phyloP scores from a whole-genome alignment of 2,888 invertebrate genomes.

The Timema podura region DNA sequence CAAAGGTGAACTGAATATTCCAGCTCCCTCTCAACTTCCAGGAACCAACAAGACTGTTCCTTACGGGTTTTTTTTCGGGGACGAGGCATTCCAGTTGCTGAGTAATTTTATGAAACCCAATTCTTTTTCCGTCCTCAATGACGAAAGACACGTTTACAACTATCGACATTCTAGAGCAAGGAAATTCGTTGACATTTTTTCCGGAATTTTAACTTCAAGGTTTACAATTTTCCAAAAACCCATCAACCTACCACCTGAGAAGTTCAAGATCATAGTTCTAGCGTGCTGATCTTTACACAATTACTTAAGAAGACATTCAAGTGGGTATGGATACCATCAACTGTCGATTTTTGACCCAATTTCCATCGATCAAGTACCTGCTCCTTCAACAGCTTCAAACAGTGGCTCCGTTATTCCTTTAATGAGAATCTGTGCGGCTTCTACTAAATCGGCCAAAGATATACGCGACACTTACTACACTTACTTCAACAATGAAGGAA shows the following conservation, averaged over 20 bases:
- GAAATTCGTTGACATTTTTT: constrained; percentile 17
- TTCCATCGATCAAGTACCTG: too few species aligned
- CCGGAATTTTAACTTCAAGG: constrained; percentile 20
- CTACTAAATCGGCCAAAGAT: too few species aligned
- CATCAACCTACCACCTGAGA: constrained; percentile 10
- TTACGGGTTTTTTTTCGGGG: constrained; percentile 31
- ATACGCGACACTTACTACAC: constrained; percentile 26
- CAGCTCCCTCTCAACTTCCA: background rate
- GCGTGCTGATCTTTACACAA: constrained; percentile 21
- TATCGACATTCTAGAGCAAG: constrained; percentile 20
- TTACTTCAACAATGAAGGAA: constrained; percentile 28
- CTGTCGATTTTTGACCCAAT: too few species aligned
- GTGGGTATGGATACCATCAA: too few species aligned
- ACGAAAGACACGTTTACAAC: constrained; percentile 17
- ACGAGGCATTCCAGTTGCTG: constrained; percentile 30
- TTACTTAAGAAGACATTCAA: constrained; percentile 16
- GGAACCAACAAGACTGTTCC: constrained; percentile 26
- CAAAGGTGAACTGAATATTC: constrained; percentile 23
- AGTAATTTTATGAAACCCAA: constrained; percentile 25
- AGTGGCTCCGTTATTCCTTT: too few species aligned
- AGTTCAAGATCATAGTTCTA: constrained; percentile 14
- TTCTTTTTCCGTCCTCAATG: constrained; percentile 4
- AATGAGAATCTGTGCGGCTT: too few species aligned
- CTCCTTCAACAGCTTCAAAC: too few species aligned
- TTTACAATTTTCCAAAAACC: constrained; percentile 22